Evolutionary conservation across 2,888 invertebrate species (phyloP), one percentile per base, ranked within the genome.

Genomic region (Epinotia demarniana): DNA sequence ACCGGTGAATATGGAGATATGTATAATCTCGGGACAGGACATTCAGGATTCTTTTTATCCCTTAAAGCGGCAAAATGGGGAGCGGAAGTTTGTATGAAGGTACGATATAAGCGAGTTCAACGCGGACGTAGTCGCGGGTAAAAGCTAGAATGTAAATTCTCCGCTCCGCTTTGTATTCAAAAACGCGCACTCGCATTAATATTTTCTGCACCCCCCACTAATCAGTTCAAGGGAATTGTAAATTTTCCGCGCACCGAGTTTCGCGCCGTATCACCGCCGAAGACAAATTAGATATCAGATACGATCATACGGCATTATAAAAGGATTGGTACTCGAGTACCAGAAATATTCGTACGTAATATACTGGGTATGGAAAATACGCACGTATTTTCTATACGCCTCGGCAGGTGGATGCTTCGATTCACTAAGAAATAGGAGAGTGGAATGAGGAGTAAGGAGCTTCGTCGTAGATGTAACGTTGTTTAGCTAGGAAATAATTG

Each of bases 201-300:
- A 66, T 66, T n/a, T 23, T 13, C n/a, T 9, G 13, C 1, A 23
- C 46, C 13, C 6, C n/a, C 23, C 69, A 27, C 55, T 67, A 67
- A 67, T 69, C 43, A 69, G 69, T 58, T 68, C 43, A 68, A 60
- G 69, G 69, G 68, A 43, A 68, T 57, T 46, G 58, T 69, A 69
- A 23, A 69, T 69, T 69, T 58, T 69, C 27, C 58, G 23, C 58
- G 43, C 5, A 16, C 57, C 68, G 43, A n/a, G 53, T 53, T 8
- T 43, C 66, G 8, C 33, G 53, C 9, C 57, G 68, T 58, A 58
- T 69, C 58, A 69, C n/a, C 68, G 58, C 55, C 39, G 13, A 23
- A 60, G 18, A 27, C 60, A 69, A 69, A 69, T 69, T 69, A 60
- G 58, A 69, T 69, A 69, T 69, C n/a, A 58, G 23, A 60, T 69